Evolutionary conservation across 2,113 vertebrate genomes (phyloP), one percentile per base, ranked within the genome.

Genomic region (Eleginops maclovinus): DNA sequence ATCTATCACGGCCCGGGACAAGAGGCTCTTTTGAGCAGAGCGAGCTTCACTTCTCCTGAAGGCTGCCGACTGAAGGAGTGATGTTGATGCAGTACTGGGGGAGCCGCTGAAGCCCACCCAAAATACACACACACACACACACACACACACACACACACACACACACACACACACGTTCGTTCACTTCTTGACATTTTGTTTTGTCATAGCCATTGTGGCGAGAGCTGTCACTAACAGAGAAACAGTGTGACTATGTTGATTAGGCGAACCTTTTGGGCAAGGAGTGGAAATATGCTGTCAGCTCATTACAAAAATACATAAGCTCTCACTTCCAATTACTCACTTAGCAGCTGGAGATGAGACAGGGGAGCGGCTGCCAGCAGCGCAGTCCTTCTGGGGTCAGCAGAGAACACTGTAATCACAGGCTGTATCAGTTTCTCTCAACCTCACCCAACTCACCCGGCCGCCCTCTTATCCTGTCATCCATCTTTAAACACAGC

Each of bases 291-390:
- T 94, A 92, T 90, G 91, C 94, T 93, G 95, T 95, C 93, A 93
- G 92, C 93, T 96, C 93, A 68, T 95, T 96, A 95, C 82, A 87
- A 94, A 96, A 96, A 96, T 94, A 96, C 93, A 95, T 95, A 94
- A 94, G 86, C 87, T 82, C 94, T 97, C 95, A 93, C 93, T 94
- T 96, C 93, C 94, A 97, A 98, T 97, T 96, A 96, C 92, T 95
- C 92, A 83, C 55, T 88, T 90, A 91, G 92, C 91, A 93, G 94
- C 88, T 88, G 82, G 86, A 93, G 94, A 93, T 94, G 94, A 88
- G 91, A 91, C 91, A 92, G 92, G 79, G 81, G 62, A 72, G 88
- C 87, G 79, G 86, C 91, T 92, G 93, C 95, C 95, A 94, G 90
- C 90, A 79, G 82, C 58, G 36, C 80, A 91, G 92, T 91, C 89